Evolutionary conservation across 2,113 vertebrate species (phyloP).

Genomic region (Cynocephalus volans): DNA sequence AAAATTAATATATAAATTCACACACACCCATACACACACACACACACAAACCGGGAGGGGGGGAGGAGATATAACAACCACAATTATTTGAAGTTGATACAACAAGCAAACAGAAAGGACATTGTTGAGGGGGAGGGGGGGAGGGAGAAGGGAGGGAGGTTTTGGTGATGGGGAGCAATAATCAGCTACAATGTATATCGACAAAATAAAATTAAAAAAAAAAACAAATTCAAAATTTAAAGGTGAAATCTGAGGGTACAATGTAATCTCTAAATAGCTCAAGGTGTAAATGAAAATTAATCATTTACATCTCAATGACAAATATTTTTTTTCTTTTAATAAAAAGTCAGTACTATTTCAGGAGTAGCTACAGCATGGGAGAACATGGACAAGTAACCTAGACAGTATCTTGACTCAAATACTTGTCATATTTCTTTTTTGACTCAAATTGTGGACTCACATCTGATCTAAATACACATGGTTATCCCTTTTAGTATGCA

Average conservation of each 20-base stretch:
- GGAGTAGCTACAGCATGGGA: slow-evolving; percentile 77
- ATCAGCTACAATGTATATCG: too few species aligned
- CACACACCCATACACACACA: too few species aligned
- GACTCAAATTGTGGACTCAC: slow-evolving; percentile 56
- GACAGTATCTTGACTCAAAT: slow-evolving; percentile 72
- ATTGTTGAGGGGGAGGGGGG: too few species aligned
- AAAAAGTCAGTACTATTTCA: slow-evolving; percentile 83
- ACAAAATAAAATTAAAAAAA: too few species aligned
- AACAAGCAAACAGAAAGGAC: too few species aligned
- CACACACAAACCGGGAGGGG: too few species aligned
- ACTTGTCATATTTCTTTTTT: slow-evolving; percentile 71
- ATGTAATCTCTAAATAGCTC: slow-evolving; percentile 73
- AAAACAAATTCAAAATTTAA: slow-evolving; percentile 74
- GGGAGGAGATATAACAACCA: too few species aligned
- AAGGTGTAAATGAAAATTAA: slow-evolving; percentile 80
- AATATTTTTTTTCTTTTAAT: slow-evolving; percentile 80
- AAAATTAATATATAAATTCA: too few species aligned
- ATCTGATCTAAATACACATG: background rate
- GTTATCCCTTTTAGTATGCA: slow-evolving; percentile 47
- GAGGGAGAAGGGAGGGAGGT: too few species aligned
- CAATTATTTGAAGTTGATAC: too few species aligned
- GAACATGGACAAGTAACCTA: slow-evolving; percentile 77
- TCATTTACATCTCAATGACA: slow-evolving; percentile 84
- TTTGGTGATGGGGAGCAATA: too few species aligned
- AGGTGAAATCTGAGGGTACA: slow-evolving; percentile 70